Base-by-base conservation (phyloP, 1,140 invertebrate genomes). In the Anastrepha obliqua region DNA sequence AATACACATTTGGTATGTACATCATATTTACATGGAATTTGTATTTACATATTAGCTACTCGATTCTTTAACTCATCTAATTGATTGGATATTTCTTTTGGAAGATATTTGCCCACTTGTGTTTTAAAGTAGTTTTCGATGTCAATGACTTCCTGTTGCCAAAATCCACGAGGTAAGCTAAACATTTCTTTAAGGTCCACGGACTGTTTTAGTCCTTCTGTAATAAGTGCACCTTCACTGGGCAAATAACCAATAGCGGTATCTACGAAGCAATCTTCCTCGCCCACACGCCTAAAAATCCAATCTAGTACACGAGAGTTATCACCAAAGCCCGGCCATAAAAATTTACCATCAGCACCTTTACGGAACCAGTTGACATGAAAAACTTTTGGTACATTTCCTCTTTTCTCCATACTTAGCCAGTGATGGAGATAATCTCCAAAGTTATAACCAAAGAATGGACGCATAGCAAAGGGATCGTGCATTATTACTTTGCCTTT, bases 401-500 rank as follows among this genome's bases (percentile, higher is more conserved):
- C 90, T 2, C 93, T 92, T 2, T 95, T 91, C 85, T 95, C 94
- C 95, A 98, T 96, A 89, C 95, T 96, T 8, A 99, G 91, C 98
- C 98, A 99, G 90, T 99, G 98, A 2, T 95, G 90, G 4, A 99
- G 94, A 91, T 99, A 99, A 89, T 98, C 94, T 7, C 98, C 98
- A 90, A 99, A 98, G 93, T 99, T 99, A 94, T 99, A 99, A 4
- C 98, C 98, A 91, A 99, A 98, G 95, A 99, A 99, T 62, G 98
- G 98, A 78, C 98, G 94, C 98, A 99, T 99, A 0, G 98, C 98
- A 93, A 99, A 98, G 29, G 98, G 98, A 94, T 99, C 98, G 90
- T 99, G 96, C 98, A 99, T 98, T 3, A 99, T 96, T 1, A 95
- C 93, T 94, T 98, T 98, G 7, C 95, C 96, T 94, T 97, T 97